phyloP scores from a whole-genome alignment of 2,113 vertebrate genomes.

The Arenaria interpres region DNA sequence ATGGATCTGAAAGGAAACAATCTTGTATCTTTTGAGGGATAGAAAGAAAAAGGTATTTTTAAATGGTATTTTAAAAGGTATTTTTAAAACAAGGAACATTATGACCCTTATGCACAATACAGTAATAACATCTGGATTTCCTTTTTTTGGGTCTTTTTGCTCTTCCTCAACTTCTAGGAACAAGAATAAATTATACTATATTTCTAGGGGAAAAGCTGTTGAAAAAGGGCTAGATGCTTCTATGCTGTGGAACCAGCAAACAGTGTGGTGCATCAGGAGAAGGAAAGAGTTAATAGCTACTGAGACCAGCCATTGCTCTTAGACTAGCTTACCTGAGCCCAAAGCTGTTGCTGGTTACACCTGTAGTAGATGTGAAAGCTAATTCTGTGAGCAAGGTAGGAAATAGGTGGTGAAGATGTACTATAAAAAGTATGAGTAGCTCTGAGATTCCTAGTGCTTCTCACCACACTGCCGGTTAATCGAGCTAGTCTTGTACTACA shows the following conservation, averaged over 20 bases:
- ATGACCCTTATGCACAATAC: background rate
- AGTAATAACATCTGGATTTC: background rate
- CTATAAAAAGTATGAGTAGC: background rate
- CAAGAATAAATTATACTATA: background rate
- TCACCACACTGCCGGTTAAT: background rate
- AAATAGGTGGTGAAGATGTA: background rate
- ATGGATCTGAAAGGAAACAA: background rate
- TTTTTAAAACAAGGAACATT: background rate
- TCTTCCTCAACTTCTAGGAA: background rate
- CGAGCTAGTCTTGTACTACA: background rate
- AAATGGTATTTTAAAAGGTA: background rate
- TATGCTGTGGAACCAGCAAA: accelerated
- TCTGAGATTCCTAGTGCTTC: background rate
- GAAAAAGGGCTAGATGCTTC: background rate
- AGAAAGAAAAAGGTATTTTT: background rate
- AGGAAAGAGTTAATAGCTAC: background rate
- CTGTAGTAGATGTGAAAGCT: background rate
- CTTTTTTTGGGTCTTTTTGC: background rate
- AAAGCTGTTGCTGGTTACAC: background rate
- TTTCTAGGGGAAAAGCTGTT: background rate
- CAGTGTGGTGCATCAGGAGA: background rate
- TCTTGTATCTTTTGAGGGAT: background rate
- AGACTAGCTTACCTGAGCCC: background rate
- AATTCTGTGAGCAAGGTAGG: background rate
- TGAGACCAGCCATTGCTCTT: background rate